Percentiles rank a stretch among this genome's conserved stretches.
These are phyloP conservation scores for Gonatopus flavifemur DNA, from an alignment of 1,140 invertebrate genomes.

Conservation along the genomic window DNA sequence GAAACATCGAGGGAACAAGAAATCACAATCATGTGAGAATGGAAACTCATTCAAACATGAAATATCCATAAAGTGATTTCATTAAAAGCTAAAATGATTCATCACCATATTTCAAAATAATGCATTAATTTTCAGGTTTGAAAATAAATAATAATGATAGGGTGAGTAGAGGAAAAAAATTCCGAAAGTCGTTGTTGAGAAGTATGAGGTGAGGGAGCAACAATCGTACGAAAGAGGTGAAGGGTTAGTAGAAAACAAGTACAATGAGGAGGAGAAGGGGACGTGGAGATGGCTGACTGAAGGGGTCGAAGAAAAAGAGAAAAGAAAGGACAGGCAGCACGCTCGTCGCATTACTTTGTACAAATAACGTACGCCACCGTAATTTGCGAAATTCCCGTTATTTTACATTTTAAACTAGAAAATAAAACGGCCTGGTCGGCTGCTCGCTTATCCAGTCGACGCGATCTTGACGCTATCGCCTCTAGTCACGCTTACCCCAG, in stretches of 20 bases:
- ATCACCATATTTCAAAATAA: constrained; percentile 11
- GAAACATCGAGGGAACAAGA: no score
- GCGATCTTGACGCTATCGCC: constrained; percentile 50
- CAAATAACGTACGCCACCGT: constrained; percentile 43
- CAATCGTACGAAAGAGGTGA: not conserved
- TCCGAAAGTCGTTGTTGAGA: constrained; percentile 11
- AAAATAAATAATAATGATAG: constrained; percentile 33
- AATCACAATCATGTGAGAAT: no score
- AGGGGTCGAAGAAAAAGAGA: not conserved
- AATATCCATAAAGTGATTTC: no score
- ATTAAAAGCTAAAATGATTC: no score
- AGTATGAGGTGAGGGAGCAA: not conserved
- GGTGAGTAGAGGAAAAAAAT: constrained; percentile 21
- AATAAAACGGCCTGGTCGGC: constrained; percentile 43
- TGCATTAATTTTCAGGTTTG: constrained; percentile 27
- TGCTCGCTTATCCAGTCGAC: constrained; percentile 43
- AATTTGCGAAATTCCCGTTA: constrained; percentile 52
- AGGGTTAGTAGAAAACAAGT: not conserved
- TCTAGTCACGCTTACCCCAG: constrained; percentile 51
- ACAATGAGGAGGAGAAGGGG: not conserved
- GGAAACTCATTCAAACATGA: no score
- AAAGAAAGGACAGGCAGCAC: constrained; percentile 23
- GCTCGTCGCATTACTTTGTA: constrained; percentile 45
- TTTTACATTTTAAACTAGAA: constrained; percentile 53
- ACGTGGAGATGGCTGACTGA: no score